Percentiles rank a stretch among this genome's conserved stretches.
Conservation (phyloP, 2,888 invertebrate genomes). For the Rotaria magnacalcarata region DNA sequence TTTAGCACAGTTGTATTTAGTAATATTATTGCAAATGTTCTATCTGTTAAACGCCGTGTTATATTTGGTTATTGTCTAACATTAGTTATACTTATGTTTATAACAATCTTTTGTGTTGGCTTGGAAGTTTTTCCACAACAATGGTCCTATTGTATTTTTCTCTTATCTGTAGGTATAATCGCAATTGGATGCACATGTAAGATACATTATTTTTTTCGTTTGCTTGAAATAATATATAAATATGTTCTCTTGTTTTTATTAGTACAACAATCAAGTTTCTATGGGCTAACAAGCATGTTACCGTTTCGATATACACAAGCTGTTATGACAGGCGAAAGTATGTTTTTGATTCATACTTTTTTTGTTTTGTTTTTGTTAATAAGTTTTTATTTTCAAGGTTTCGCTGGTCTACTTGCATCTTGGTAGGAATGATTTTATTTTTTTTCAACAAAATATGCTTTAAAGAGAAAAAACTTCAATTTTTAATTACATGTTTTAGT, state of each 20-base stretch:
- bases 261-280: constrained; percentile 88
- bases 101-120: constrained; percentile 78
- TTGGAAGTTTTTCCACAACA: constrained; percentile 74
- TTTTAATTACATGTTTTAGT: neutral
- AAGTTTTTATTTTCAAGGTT: neutral
- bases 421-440: constrained; percentile 29
- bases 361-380: neutral
- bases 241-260: constrained; percentile 47
- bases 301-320: constrained; percentile 84
- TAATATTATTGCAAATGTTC: constrained; percentile 75
- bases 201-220: neutral
- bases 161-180: constrained; percentile 76
- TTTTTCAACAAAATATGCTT: neutral
- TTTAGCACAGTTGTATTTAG: constrained; percentile 79
- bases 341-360: constrained; percentile 54
- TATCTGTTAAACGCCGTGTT: constrained; percentile 76
- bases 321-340: constrained; percentile 89
- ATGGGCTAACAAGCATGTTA: constrained; percentile 84
- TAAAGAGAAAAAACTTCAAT: neutral
- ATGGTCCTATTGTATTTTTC: constrained; percentile 77
- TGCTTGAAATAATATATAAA: constrained; percentile 1
- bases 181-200: constrained; percentile 78
- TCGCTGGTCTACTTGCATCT: neutral
- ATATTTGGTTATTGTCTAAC: constrained; percentile 82
- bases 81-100: constrained; percentile 74